A percentile compares a stretch with the other conserved stretches of the same genome.
These are phyloP conservation scores for Sparus aurata DNA, from an alignment of 2,797 vertebrate genomes.

Conservation along the genomic window DNA sequence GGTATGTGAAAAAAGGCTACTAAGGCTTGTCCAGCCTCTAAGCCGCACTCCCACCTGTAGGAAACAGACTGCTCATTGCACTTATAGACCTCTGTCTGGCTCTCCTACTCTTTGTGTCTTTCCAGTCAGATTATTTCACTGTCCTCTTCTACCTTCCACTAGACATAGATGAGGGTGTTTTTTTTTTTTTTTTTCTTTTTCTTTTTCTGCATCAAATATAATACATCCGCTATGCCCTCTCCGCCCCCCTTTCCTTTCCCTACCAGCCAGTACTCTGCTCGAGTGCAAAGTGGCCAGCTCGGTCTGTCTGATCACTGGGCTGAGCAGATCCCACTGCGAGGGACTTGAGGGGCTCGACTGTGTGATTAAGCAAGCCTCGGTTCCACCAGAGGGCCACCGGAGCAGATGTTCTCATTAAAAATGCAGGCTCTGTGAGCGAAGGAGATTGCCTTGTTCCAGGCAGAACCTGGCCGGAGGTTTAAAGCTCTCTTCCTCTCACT, in stretches of 20 bases:
- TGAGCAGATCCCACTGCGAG: conserved; percentile 80
- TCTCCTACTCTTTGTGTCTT: conserved; percentile 20
- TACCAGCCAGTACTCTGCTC: conserved; percentile 55
- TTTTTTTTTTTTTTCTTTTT: conserved; percentile 37
- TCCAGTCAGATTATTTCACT: conserved; percentile 43
- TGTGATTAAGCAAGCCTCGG: conserved; percentile 87
- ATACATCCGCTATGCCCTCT: conserved; percentile 46
- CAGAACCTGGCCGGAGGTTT: conserved; percentile 85
- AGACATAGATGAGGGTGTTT: conserved; percentile 50
- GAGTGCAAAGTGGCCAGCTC: conserved; percentile 62
- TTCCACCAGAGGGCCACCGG: conserved; percentile 83
- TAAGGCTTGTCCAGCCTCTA: background rate
- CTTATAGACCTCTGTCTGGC: conserved; percentile 31
- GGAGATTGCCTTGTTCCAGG: conserved; percentile 83
- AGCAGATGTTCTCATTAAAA: conserved; percentile 91
- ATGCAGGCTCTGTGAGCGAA: conserved; percentile 85
- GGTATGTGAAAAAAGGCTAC: background rate
- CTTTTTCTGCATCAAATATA: conserved; percentile 56
- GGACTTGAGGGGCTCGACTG: conserved; percentile 82
- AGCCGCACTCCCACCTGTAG: conserved; percentile 42
- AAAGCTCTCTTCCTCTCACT: conserved; percentile 82
- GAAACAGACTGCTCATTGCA: conserved; percentile 29
- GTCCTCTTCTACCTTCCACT: conserved; percentile 57
- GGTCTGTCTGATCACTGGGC: conserved; percentile 80
- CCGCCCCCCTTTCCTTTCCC: conserved; percentile 18